These are phyloP conservation scores for Eucera pruinosa DNA, from an alignment of 2,888 invertebrate species.

Conservation along the genomic window DNA sequence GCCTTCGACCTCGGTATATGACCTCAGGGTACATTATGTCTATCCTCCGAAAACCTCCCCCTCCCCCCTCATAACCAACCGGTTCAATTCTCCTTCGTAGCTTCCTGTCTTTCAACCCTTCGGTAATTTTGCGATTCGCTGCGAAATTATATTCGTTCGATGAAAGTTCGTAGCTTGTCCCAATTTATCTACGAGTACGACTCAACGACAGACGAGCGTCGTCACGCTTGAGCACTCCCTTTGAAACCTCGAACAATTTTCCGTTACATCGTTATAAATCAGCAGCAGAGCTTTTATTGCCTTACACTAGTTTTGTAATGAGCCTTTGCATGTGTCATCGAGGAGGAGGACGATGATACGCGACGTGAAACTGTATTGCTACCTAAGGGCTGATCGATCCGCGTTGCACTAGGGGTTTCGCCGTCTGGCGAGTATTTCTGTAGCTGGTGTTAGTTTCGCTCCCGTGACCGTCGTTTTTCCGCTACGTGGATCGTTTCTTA, in stretches of 20 bases:
- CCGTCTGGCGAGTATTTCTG: constrained; percentile 11
- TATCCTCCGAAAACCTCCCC: constrained; percentile 17
- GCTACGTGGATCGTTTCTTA: constrained; percentile 34
- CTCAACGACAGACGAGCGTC: neutral
- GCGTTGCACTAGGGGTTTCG: neutral
- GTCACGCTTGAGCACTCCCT: neutral
- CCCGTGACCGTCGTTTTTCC: constrained; percentile 20
- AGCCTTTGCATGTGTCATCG: constrained; percentile 4
- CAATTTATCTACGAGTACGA: constrained; percentile 21
- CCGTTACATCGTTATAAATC: constrained; percentile 28
- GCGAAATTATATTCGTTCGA: constrained; percentile 24
- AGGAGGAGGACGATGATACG: constrained; percentile 17
- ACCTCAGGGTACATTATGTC: constrained; percentile 31
- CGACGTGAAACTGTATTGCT: neutral
- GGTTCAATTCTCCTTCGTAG: neutral
- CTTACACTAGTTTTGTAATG: constrained; percentile 20
- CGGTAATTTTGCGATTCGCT: constrained; percentile 26
- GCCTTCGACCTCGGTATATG: constrained; percentile 46
- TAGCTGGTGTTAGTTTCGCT: constrained; percentile 16
- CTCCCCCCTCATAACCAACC: constrained; percentile 5
- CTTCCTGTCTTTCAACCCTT: neutral
- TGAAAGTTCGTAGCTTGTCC: constrained; percentile 3
- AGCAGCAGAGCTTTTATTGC: constrained; percentile 14
- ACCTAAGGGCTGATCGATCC: constrained; percentile 25
- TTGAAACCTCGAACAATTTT: constrained; percentile 14